These are phyloP conservation scores for Diadophis punctatus DNA, from an alignment of 2,113 vertebrate species.

Conservation along the genomic window DNA sequence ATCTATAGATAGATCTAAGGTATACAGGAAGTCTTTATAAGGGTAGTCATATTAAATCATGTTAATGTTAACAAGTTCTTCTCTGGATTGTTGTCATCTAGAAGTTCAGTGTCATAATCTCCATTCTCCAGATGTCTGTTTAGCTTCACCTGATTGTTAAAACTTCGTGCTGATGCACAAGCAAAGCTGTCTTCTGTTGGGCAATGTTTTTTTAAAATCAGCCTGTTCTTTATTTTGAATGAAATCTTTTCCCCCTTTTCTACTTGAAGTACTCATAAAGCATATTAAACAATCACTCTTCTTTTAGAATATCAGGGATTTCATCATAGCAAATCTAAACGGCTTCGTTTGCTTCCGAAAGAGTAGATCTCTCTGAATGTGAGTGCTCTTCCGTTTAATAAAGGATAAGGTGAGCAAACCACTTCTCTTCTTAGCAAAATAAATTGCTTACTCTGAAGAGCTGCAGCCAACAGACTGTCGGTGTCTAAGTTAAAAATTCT, in stretches of 20 bases:
- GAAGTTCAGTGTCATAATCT: not conserved
- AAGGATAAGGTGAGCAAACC: not conserved
- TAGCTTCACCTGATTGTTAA: not conserved
- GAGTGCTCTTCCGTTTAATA: not conserved
- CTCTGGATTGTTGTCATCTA: not conserved
- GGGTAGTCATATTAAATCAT: not conserved
- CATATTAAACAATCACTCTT: not conserved
- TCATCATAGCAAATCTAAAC: not conserved
- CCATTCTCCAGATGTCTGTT: not conserved
- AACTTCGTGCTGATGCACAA: not conserved
- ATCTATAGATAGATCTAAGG: not conserved
- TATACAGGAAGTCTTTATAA: not conserved
- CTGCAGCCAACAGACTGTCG: not conserved
- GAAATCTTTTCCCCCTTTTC: not conserved
- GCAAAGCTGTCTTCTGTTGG: not conserved
- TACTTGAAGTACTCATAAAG: not conserved
- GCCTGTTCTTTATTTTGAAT: not conserved
- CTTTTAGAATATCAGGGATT: not conserved
- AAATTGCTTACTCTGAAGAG: not conserved
- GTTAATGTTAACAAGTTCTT: not conserved
- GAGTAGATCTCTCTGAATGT: not conserved
- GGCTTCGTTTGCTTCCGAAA: not conserved
- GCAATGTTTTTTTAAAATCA: not conserved
- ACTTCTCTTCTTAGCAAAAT: constrained; percentile 8
- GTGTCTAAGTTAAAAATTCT: not conserved